Base-by-base conservation (phyloP, 2,797 vertebrate species). In the Girardinus metallicus region DNA sequence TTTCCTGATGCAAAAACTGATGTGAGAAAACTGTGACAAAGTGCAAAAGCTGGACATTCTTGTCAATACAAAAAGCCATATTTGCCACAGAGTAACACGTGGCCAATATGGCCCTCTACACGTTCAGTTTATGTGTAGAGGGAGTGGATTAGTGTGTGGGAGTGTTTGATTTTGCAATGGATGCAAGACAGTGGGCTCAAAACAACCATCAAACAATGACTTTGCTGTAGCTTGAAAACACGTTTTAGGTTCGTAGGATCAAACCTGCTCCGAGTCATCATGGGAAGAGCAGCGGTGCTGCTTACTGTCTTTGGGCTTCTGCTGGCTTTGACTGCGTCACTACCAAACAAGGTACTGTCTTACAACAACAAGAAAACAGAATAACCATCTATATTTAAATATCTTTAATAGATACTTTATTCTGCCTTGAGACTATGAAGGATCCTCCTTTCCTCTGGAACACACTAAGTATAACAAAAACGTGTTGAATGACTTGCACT, bases 281-380 rank as follows among this genome's bases (percentile, higher is more conserved):
- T 94, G 94, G 79, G 73, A 81, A 88, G 64, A 81, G 36, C 80
- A 44, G 73, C 83, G 74, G 34, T 87, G n/a, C 60, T 29, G 23
- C 7, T 92, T 16, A n/a, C 78, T 51, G 44, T 94, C 41, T 83
- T 94, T 36, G 87, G 92, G 23, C 73, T 93, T 36, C 86, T 96
- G 72, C 78, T 95, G 86, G 79, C 82, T 47, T 88, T 86, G 53
- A 91, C 78, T 82, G 51, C 21, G 29, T 34, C 79, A 12, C 64
- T 55, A 11, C 62, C 49, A 36, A 75, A 57, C 12, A 66, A 80
- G 72, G 72, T 80, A 74, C 3, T 34, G 41, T 16, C 26, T 70
- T n/a, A 23, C 66, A 55, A 47, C 43, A 72, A 3, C 43, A 73
- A 10, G n/a, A 47, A 23, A 41, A 26, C 21, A 21, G 36, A 68